Conservation (phyloP, 2,888 invertebrate species). For the Pseudolycoriella hygida region DNA sequence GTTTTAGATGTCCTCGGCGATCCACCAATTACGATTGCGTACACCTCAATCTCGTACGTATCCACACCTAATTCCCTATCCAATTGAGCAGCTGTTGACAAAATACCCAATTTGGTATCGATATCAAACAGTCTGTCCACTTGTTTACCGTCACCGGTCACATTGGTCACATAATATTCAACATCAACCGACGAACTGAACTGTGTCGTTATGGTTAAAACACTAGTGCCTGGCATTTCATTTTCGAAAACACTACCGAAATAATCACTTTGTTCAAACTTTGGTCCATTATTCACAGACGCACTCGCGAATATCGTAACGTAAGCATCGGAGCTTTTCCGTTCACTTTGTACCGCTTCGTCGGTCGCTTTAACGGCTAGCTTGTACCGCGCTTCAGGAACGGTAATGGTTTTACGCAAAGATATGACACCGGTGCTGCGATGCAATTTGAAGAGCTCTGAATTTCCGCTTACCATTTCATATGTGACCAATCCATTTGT, state of each 20-base stretch:
- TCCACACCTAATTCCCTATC: slow-evolving; percentile 72
- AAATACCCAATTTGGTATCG: slow-evolving; percentile 70
- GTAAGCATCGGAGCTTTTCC: slow-evolving; percentile 73
- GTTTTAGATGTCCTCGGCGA: slow-evolving; percentile 58
- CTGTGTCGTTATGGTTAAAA: slow-evolving; percentile 61
- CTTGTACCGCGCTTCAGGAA: slow-evolving; percentile 58
- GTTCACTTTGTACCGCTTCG: slow-evolving; percentile 76
- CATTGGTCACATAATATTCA: slow-evolving; percentile 83
- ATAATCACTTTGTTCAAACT: slow-evolving; percentile 44
- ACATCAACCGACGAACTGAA: slow-evolving; percentile 41
- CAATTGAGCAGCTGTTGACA: slow-evolving; percentile 67
- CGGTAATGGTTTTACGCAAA: slow-evolving; percentile 38
- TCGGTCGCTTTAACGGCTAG: slow-evolving; percentile 78
- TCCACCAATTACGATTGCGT: slow-evolving; percentile 60
- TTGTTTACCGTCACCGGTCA: slow-evolving; percentile 54
- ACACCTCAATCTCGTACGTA: slow-evolving; percentile 68
- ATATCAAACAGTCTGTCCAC: slow-evolving; percentile 83
- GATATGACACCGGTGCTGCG: slow-evolving; percentile 61
- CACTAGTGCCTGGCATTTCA: slow-evolving; percentile 70
- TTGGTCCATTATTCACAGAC: slow-evolving; percentile 31
- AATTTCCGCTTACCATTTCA: slow-evolving; percentile 62
- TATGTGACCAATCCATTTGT: slow-evolving; percentile 86
- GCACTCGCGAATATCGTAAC: slow-evolving; percentile 52
- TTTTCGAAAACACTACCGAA: slow-evolving; percentile 76
- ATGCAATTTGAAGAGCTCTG: slow-evolving; percentile 63